phyloP scores from a whole-genome alignment of 2,113 vertebrate genomes.

The Galeopterus variegatus region DNA sequence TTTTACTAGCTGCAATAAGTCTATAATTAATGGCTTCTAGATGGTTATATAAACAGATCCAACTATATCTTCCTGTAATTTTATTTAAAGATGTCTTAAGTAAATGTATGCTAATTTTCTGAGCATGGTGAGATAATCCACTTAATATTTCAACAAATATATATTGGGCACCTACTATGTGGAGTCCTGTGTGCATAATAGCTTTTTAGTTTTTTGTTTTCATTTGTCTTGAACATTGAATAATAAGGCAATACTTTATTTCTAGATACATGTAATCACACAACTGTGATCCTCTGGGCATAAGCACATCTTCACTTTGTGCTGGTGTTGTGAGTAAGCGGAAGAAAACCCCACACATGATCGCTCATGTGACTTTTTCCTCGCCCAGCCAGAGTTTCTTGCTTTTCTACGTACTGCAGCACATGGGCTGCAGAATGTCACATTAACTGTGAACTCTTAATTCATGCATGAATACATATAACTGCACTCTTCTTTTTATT shows the following conservation, averaged over 20 bases:
- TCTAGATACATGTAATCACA: background rate
- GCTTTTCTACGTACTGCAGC: rapidly evolving
- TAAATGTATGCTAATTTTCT: background rate
- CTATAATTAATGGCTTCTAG: background rate
- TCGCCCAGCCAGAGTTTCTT: background rate
- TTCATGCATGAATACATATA: background rate
- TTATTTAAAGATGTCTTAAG: background rate
- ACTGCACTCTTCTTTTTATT: background rate
- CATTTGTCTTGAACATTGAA: background rate
- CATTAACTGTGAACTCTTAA: background rate
- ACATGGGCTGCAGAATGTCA: background rate
- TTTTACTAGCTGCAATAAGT: background rate
- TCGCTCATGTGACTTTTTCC: background rate
- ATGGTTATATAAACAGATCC: background rate
- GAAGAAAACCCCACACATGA: background rate
- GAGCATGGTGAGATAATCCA: background rate
- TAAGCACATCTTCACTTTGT: background rate
- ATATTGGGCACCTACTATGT: background rate
- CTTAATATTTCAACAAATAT: background rate
- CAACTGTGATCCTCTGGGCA: background rate
- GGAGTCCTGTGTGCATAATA: background rate
- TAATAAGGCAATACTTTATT: background rate
- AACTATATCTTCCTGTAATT: background rate
- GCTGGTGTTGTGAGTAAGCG: background rate
- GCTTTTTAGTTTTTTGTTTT: background rate